A percentile compares a stretch with the other conserved stretches of the same genome.
phyloP scores from a whole-genome alignment of 2,888 invertebrate species.

The Nomada lathburiana region DNA sequence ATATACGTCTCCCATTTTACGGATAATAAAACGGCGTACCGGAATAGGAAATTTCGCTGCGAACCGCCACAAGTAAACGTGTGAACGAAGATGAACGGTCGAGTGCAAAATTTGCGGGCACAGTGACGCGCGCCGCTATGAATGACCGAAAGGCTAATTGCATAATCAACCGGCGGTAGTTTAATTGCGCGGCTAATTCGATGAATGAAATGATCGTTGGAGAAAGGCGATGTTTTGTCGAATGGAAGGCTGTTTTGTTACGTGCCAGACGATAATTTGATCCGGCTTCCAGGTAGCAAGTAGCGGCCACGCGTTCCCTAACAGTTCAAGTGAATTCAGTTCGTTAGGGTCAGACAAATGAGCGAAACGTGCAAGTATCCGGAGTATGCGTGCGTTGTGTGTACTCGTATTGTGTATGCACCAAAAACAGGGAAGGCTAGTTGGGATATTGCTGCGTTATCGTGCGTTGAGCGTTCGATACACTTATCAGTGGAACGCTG shows the following conservation, averaged over 20 bases:
- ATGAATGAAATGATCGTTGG: conserved; percentile 15
- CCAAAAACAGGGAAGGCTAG: neutral
- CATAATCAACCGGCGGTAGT: conserved; percentile 36
- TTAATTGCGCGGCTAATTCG: conserved; percentile 62
- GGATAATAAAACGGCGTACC: neutral
- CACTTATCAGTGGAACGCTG: conserved; percentile 56
- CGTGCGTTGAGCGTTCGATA: conserved; percentile 56
- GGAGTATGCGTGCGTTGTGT: conserved; percentile 18
- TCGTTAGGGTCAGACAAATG: conserved; percentile 63
- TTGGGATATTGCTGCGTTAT: conserved; percentile 63
- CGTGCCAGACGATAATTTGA: conserved; percentile 61
- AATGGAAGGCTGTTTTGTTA: conserved; percentile 57
- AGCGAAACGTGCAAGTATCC: conserved; percentile 56
- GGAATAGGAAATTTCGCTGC: neutral
- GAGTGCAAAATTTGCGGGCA: conserved; percentile 20
- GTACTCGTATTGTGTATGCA: neutral
- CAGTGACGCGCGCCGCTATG: neutral
- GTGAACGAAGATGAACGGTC: neutral
- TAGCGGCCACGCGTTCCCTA: conserved; percentile 44
- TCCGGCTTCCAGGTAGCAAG: conserved; percentile 58
- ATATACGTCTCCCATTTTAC: neutral
- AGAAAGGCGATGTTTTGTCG: conserved; percentile 51
- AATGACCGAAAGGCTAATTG: conserved; percentile 35
- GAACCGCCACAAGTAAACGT: neutral
- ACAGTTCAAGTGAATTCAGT: conserved; percentile 60